Conservation (phyloP, 2,797 vertebrate species). For the Huso huso region DNA sequence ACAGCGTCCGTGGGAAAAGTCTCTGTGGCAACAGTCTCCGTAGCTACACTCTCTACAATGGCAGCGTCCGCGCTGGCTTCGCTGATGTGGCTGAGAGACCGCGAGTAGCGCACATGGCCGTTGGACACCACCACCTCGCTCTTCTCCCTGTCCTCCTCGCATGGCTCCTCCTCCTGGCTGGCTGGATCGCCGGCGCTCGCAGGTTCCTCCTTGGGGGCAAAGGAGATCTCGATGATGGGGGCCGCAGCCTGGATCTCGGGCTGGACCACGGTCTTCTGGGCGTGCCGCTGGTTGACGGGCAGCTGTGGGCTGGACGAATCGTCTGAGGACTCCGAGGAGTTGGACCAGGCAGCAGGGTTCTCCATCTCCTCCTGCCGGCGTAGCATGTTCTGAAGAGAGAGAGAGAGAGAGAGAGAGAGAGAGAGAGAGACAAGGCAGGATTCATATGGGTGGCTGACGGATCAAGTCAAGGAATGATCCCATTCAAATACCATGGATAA, state of each 20-base stretch:
- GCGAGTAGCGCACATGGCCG: slow-evolving; percentile 62
- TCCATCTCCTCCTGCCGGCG: slow-evolving; percentile 79
- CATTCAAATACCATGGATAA: no score
- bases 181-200: slow-evolving; percentile 41
- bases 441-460: background rate
- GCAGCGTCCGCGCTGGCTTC: slow-evolving; percentile 75
- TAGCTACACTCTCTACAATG: slow-evolving; percentile 31
- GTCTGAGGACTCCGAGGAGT: slow-evolving; percentile 88
- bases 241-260: slow-evolving; percentile 61
- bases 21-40: slow-evolving; percentile 17
- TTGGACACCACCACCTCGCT: slow-evolving; percentile 40
- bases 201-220: slow-evolving; percentile 57
- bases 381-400: slow-evolving; percentile 74
- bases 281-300: slow-evolving; percentile 57
- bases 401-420: background rate
- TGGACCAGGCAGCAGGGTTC: slow-evolving; percentile 85
- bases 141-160: background rate
- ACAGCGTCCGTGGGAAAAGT: slow-evolving; percentile 29
- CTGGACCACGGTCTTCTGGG: slow-evolving; percentile 67
- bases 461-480: no score
- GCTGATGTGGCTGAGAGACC: slow-evolving; percentile 91
- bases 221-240: slow-evolving; percentile 69
- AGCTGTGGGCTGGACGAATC: slow-evolving; percentile 89
- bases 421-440: background rate
- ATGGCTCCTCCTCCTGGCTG: slow-evolving; percentile 46